Conservation (phyloP, 2,888 invertebrate genomes). For the Mimas tiliae region DNA sequence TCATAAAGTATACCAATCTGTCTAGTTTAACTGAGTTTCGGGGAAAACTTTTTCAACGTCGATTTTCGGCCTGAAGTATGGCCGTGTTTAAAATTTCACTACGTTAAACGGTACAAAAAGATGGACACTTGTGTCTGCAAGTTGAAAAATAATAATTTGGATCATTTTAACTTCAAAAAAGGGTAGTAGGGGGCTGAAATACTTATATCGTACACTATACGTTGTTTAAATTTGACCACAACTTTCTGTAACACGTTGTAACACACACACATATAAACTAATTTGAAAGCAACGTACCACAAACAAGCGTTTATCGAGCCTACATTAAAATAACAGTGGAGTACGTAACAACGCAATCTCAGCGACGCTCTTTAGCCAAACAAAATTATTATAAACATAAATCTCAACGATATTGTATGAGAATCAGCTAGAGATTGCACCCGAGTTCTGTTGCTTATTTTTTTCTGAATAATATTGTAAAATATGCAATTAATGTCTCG, state of each 20-base stretch:
- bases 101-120: not conserved
- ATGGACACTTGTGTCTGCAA: not conserved
- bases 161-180: no score
- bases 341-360: slow-evolving; percentile 1
- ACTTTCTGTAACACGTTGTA: no score
- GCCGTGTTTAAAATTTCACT: slow-evolving; percentile 2
- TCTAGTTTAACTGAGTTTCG: slow-evolving; percentile 23
- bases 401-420: not conserved
- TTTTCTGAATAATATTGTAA: not conserved
- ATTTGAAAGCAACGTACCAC: not conserved
- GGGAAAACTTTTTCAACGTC: slow-evolving; percentile 21
- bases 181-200: no score
- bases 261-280: not conserved
- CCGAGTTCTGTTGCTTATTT: not conserved
- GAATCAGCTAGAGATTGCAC: not conserved
- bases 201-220: no score
- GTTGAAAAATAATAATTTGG: no score
- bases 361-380: not conserved
- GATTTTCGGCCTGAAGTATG: slow-evolving; percentile 21
- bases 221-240: no score
- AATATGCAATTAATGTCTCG: no score
- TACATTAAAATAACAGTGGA: not conserved
- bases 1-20: slow-evolving; percentile 46
- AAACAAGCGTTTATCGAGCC: slow-evolving; percentile 3
- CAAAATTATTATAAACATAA: slow-evolving; percentile 16